These are phyloP conservation scores for Urocynchramus pylzowi DNA, from an alignment of 2,113 vertebrate species.

Conservation along the genomic window DNA sequence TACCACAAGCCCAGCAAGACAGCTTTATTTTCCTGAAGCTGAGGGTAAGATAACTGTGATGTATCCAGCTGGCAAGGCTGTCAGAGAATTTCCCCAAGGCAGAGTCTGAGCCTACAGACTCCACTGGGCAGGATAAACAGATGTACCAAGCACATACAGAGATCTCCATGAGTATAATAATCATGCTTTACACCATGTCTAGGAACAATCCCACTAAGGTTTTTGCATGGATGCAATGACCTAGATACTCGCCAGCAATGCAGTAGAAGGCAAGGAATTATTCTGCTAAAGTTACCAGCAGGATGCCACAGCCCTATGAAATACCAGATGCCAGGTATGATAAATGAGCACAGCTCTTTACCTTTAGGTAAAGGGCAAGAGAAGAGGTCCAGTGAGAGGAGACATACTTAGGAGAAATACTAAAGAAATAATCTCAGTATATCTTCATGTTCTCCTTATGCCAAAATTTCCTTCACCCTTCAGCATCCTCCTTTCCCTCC, in stretches of 20 bases:
- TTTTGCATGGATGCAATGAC: conserved; percentile 8
- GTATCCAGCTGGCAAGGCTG: conserved; percentile 43
- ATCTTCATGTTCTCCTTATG: not conserved
- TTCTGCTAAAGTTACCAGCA: not conserved
- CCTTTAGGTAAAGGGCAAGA: not conserved
- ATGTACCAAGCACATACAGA: not conserved
- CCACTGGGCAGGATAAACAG: conserved; percentile 36
- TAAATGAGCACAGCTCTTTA: not conserved
- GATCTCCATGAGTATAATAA: not conserved
- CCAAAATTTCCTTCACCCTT: not conserved
- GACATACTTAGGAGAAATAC: not conserved
- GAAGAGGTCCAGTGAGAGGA: not conserved
- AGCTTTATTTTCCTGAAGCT: conserved; percentile 8
- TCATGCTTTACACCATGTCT: not conserved
- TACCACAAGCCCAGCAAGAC: not conserved
- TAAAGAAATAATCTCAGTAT: not conserved
- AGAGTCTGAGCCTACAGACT: conserved; percentile 14
- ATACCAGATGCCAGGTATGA: not conserved
- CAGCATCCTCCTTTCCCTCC: not conserved
- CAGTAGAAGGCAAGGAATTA: not conserved
- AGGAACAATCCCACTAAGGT: not conserved
- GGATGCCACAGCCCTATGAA: not conserved
- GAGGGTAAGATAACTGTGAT: conserved; percentile 19
- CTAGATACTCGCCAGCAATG: conserved; percentile 16
- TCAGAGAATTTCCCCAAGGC: conserved; percentile 36